These are phyloP conservation scores for Tachystola acroxantha DNA, from an alignment of 2,888 invertebrate species.

Conservation along the genomic window DNA sequence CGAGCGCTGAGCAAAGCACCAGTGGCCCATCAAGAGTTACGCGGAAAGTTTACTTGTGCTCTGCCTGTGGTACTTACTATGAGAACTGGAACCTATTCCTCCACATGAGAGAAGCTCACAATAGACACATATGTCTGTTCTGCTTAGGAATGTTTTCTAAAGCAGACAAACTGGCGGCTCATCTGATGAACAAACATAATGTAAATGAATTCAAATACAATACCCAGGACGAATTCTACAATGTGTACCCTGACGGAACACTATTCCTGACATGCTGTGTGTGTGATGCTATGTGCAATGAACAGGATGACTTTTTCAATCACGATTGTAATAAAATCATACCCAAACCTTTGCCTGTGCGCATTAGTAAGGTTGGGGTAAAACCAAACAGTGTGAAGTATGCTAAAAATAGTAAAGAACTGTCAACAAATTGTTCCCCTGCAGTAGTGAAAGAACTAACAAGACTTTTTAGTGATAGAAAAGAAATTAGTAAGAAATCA, in stretches of 20 bases:
- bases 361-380: constrained; percentile 61
- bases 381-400: constrained; percentile 53
- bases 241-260: constrained; percentile 78
- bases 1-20: constrained; percentile 45
- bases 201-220: constrained; percentile 84
- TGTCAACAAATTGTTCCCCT: constrained; percentile 46
- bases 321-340: constrained; percentile 82
- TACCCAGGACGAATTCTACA: constrained; percentile 82
- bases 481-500: constrained; percentile 38
- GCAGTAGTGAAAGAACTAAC: constrained; percentile 34
- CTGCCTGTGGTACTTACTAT: constrained; percentile 89
- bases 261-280: constrained; percentile 89
- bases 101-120: constrained; percentile 90
- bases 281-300: constrained; percentile 87
- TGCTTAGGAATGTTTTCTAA: constrained; percentile 90
- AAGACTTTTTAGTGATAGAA: constrained; percentile 43
- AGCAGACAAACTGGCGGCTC: constrained; percentile 87
- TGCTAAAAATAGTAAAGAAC: constrained; percentile 41
- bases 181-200: constrained; percentile 87
- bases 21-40: constrained; percentile 80
- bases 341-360: constrained; percentile 70
- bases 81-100: constrained; percentile 92
- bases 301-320: constrained; percentile 85
- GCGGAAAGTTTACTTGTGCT: constrained; percentile 89
- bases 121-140: constrained; percentile 88